Base-by-base conservation (phyloP, 2,888 invertebrate species). In the Sarcophaga carnaria region DNA sequence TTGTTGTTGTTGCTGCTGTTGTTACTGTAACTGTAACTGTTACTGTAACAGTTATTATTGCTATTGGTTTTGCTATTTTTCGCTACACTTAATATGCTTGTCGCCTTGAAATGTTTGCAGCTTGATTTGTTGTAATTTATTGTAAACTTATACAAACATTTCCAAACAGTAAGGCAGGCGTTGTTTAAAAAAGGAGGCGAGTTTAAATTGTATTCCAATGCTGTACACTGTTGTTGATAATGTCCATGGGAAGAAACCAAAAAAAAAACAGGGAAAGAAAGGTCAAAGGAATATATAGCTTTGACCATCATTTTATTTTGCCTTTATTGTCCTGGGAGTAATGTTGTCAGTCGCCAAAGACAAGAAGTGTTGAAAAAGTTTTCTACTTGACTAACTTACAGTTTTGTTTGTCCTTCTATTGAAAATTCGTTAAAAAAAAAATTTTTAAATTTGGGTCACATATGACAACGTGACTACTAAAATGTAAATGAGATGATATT, bases 61-160 rank as follows among this genome's bases (percentile, higher is more conserved):
- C 37, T 37, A 37, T 37, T 37, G 37, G 37, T 37, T 37, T 37
- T 37, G 37, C 20, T n/a, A 63, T 62, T 74, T 12, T 62, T 69
- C 74, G 66, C 45, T 63, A 60, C 25, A 54, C 66, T 86, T 79
- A 71, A 78, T 70, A 82, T 59, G 66, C 59, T 83, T 80, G 70
- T 83, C 69, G 80, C 80, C 86, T 83, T 83, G 66, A 70, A 75
- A 22, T 77, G 49, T 80, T 80, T 60, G 72, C 63, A 80, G 71
- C 82, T 85, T 88, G 83, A 82, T 83, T 85, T 86, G 63, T 79
- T 81, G 72, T 80, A 80, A 87, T 79, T 80, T 87, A 83, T 83
- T 79, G 83, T 81, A 75, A 81, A 80, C 71, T 83, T 87, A 79
- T 76, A 85, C 81, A 85, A 88, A 85, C 80, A 79, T 75, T 62